phyloP scores from a whole-genome alignment of 2,113 vertebrate species.

The Dicerorhinus sumatrensis region DNA sequence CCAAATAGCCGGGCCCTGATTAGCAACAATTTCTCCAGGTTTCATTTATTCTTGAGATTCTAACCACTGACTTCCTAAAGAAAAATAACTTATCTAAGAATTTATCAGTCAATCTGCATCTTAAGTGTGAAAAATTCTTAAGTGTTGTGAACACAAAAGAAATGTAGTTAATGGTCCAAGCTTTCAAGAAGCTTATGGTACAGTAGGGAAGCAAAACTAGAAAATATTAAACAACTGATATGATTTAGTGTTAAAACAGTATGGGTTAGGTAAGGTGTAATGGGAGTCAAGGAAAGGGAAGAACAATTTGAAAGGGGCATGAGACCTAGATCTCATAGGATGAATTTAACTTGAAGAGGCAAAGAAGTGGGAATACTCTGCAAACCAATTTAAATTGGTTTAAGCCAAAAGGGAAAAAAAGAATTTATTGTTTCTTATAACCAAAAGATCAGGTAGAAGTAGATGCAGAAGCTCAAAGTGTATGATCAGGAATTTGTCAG shows the following conservation, averaged over 20 bases:
- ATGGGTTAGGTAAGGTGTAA: not conserved
- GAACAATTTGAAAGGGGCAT: not conserved
- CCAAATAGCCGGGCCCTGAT: not conserved
- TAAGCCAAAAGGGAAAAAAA: not conserved
- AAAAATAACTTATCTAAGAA: not conserved
- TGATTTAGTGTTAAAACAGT: not conserved
- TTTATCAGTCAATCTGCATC: not conserved
- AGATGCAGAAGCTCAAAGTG: not conserved
- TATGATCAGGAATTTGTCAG: not conserved
- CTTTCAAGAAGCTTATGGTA: not conserved
- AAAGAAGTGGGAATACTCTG: not conserved
- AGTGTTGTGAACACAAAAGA: not conserved
- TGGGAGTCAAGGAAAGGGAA: slow-evolving; percentile 28
- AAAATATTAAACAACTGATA: not conserved
- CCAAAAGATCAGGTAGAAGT: not conserved
- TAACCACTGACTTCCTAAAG: not conserved
- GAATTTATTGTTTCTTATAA: not conserved
- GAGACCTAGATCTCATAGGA: not conserved
- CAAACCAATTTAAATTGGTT: not conserved
- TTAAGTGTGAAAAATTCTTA: not conserved
- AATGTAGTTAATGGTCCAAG: not conserved
- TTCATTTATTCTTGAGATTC: slow-evolving; percentile 23
- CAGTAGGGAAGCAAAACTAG: not conserved
- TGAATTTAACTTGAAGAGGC: not conserved
- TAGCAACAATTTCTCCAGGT: not conserved